Evolutionary conservation across 1,140 invertebrate genomes (phyloP), one percentile per base, ranked within the genome.

Genomic region (Matsumurasca onukii): DNA sequence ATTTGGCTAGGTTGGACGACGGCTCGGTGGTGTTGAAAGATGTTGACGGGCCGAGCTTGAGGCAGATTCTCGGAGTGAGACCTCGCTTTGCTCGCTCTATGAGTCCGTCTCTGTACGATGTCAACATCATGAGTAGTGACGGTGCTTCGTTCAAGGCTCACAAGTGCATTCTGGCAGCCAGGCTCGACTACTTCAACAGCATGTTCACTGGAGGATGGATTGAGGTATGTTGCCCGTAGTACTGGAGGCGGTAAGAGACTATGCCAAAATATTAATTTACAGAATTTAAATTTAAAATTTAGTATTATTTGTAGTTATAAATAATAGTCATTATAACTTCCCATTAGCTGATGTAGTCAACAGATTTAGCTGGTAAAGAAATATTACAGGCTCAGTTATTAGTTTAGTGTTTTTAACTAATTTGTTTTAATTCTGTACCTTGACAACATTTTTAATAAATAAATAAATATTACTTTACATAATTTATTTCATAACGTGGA

Each of bases 151-250:
- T 90, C 52, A 77, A 81, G 2, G 90, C 88, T 45, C 90, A 93
- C 76, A 89, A 88, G 70, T 92, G 90, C 78, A 80, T 93, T 48
- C 78, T 92, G 24, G 83, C 85, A 0, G 87, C 89, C 1, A 76
- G 90, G 65, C 78, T 89, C 2, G 89, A 92, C 57, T 92, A 92
- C 78, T 93, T 92, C 78, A 80, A 85, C 59, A 87, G 86, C 70
- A 90, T 92, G 88, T 85, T 91, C 71, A 82, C 84, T 67, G 82
- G 84, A 73, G 83, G 86, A 67, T 92, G 90, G 90, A 82, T 85
- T 65, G 86, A 88, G 80, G 88, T 72, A 55, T 15, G 66, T 67
- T 48, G 13, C 22, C 1, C 20, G n/a, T 5, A 66, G 22, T 31
- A 51, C 48, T 24, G 39, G 9, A 45, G 9, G n/a, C n/a, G n/a